Evolutionary conservation across 2,888 invertebrate genomes (phyloP), one percentile per base, ranked within the genome.

Genomic region (Cheiracanthium punctorium): DNA sequence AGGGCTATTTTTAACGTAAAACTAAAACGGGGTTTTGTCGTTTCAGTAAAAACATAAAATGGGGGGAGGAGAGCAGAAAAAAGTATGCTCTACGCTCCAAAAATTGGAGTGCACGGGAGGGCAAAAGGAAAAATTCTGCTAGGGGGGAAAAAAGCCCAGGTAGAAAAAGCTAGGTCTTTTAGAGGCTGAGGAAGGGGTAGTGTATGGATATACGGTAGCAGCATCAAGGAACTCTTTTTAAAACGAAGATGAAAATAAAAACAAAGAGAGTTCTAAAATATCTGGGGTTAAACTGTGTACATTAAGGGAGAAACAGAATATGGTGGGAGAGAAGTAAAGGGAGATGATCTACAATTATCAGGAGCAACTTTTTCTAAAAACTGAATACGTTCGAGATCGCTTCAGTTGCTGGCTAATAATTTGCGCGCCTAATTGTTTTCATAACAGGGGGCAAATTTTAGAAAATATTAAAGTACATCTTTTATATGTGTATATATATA

Each of bases 1-100:
- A 24, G 28, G n/a, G 37, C 67, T 85, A 85, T 85, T 85, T 85
- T 79, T 79, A 79, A 85, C 24, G 14, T 8, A 29, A 29, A 28
- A 76, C 70, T 8, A 29, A 29, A 28, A 76, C 70, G 82, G 64
- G 43, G 67, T 85, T 84, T 85, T 69, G 67, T 74, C 64, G 75
- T 75, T 65, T 64, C 75, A 58, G 43, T 37, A 33, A 65, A 75
- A 75, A 65, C 75, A 24, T 12, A 74, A n/a, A n/a, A 52, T 41
- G 8, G 41, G 37, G 65, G 37, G 30, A 33, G 37, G 29, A 29
- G 37, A 33, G 20, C 17, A 58, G 37, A 65, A 82, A 37, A 69
- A 58, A 24, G 24, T 58, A 58, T 24, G 58, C 24, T 71, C 0
- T 28, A 71, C 41, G 79, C 79, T 80, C 71, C 65, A 64, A 43